Conservation (phyloP, 2,797 vertebrate species). For the Gobio occitaniae region DNA sequence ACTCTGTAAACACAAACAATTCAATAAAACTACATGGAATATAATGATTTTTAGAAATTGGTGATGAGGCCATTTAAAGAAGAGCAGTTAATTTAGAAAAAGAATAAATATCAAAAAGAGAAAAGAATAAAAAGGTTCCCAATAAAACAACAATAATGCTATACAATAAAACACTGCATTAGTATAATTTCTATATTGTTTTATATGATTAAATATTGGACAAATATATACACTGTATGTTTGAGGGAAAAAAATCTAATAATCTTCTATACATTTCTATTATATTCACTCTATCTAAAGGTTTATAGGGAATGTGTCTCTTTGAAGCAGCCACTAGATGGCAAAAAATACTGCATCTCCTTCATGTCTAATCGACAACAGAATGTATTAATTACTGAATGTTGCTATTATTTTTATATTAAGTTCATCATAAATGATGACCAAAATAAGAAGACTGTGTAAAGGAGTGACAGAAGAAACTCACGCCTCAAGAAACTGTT, state of each 20-base stretch:
- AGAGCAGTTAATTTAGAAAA: neutral
- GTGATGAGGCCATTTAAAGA: neutral
- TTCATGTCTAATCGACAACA: neutral
- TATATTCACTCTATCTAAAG: neutral
- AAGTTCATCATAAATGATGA: neutral
- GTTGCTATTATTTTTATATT: neutral
- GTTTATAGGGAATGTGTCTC: neutral
- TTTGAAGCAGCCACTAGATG: conserved; percentile 52
- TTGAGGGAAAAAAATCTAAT: no score
- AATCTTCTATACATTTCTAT: no score
- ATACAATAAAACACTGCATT: neutral
- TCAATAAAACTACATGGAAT: neutral
- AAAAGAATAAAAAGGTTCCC: neutral
- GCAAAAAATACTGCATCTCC: conserved; percentile 42
- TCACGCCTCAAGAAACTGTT: conserved; percentile 92
- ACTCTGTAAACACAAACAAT: conserved; percentile 74
- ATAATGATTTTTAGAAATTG: neutral
- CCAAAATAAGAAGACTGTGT: neutral
- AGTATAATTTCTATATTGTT: neutral
- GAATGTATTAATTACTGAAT: neutral
- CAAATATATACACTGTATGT: neutral
- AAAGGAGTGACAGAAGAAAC: neutral
- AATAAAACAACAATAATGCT: neutral
- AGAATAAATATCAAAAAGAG: neutral
- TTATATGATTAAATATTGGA: neutral